A percentile compares a stretch with the other conserved stretches of the same genome.
Evolutionary conservation across 2,888 invertebrate genomes (phyloP).

Genomic region (Lithophane leautieri): DNA sequence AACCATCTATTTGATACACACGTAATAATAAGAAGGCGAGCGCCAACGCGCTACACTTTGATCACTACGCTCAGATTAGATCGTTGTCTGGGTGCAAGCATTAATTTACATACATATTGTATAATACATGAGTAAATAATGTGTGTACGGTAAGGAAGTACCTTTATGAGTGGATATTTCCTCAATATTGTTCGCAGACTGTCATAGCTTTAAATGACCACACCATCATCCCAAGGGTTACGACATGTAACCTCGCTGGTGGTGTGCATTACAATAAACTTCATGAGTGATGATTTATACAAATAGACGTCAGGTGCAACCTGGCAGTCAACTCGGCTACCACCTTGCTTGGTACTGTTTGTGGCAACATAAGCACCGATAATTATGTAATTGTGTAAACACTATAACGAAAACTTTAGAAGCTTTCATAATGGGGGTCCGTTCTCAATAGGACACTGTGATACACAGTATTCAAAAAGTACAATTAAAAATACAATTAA

Average conservation of each 20-base stretch:
- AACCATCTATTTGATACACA: conserved; percentile 39
- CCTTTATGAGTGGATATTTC: conserved; percentile 29
- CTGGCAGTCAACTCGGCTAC: neutral
- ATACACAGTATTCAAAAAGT: conserved; percentile 20
- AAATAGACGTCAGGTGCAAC: neutral
- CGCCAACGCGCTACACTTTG: conserved; percentile 54
- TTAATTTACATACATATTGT: conserved; percentile 48
- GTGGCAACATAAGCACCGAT: neutral
- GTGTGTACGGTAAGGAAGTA: conserved; percentile 31
- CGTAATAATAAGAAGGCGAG: conserved; percentile 38
- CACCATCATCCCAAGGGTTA: neutral
- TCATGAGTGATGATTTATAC: no score
- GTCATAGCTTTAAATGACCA: neutral
- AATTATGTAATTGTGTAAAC: conserved; percentile 54
- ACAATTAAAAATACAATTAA: conserved; percentile 43
- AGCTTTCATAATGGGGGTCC: conserved; percentile 47
- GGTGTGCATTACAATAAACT: no score
- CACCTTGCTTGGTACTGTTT: neutral
- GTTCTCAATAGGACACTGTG: conserved; percentile 28
- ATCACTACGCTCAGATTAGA: conserved; percentile 55
- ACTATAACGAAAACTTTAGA: no score
- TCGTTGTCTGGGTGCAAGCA: conserved; percentile 35
- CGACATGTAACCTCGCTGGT: neutral
- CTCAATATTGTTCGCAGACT: conserved; percentile 27
- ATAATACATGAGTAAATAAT: conserved; percentile 25